Base-by-base conservation (phyloP, 2,113 vertebrate species). In the Albula goreensis region DNA sequence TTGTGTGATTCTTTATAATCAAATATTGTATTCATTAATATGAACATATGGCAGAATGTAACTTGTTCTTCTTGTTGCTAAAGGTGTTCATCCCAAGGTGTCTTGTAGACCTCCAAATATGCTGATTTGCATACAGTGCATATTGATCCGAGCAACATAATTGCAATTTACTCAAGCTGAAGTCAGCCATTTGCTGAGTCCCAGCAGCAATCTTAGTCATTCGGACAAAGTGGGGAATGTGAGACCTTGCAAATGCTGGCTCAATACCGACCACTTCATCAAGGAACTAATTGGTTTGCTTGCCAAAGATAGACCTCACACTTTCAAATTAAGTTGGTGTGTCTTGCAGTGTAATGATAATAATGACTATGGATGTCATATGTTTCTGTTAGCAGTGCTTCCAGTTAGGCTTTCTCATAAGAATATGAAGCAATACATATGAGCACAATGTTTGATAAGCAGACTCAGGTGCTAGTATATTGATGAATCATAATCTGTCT, bases 111-210 rank as follows among this genome's bases (percentile, higher is more conserved):
- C 56, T 52, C 63, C 25, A 82, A 15, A 53, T 82, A 31, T 86
- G 85, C 81, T 83, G 66, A 86, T 86, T 86, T 83, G 70, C 74
- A 83, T 78, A 52, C 66, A 5, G n/a, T 31, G 31, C 70, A 74
- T 79, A 49, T 83, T 83, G 86, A 82, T 70, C 81, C 66, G 81
- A 25, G 12, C 74, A 60, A 50, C 82, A 56, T 6, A 17, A 48
- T 15, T 53, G 74, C 79, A 78, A 85, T 85, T 85, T 85, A 41
- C 51, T 53, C 15, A 53, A 52, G 77, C 70, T 85, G 77, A 85
- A 79, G 63, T 56, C 74, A 85, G 84, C 84, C 57, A 56, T 70
- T 84, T 77, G 22, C 66, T 70, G 31, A 41, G 31, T 41, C 31
- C 31, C 31, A 41, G 25, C 81, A 41, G 7, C 81, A 12, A 12